Evolutionary conservation across 2,888 invertebrate genomes (phyloP), one percentile per base, ranked within the genome.

Genomic region (Biston betularia): DNA sequence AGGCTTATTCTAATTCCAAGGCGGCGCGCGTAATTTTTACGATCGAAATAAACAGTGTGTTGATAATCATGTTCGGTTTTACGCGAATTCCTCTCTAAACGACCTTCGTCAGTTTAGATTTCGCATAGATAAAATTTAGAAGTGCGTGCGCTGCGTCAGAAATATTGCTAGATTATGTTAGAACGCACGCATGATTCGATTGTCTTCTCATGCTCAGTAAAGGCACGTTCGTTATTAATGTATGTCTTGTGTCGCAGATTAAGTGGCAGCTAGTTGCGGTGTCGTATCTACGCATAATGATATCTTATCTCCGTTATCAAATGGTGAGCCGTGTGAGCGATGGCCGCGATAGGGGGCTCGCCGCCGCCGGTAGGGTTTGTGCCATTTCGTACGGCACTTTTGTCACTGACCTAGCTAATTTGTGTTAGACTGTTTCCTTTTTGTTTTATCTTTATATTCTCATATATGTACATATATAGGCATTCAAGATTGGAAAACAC

Each of bases 101-200:
- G 75, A 66, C 77, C 80, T 78, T 77, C 70, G 55, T 14, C 61
- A 24, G 63, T 50, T 55, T 60, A 71, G 57, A 62, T 62, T 44
- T 45, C 40, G 49, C n/a, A 53, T 50, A 53, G 66, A 62, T 65
- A 50, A 55, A 53, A 54, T 35, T 42, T 8, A 40, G 48, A 53
- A 53, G 42, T 52, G 61, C 61, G 61, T 66, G 66, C 15, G 57
- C 15, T 38, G 66, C 15, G 50, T 66, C 38, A 38, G 11, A 40
- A 49, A 9, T 10, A 46, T 38, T 3, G 12, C 52, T 38, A n/a
- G n/a, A 7, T n/a, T 14, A 24, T 12, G 7, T 35, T 40, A 11
- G 14, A 6, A 8, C 50, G 63, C 63, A 57, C 44, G 57, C 58
- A 45, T 46, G 50, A 38, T 44, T 11, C 11, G 63, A 48, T 59